phyloP scores from a whole-genome alignment of 37 sponge, comb jelly and placozoan species.

The Bolinopsis microptera region DNA sequence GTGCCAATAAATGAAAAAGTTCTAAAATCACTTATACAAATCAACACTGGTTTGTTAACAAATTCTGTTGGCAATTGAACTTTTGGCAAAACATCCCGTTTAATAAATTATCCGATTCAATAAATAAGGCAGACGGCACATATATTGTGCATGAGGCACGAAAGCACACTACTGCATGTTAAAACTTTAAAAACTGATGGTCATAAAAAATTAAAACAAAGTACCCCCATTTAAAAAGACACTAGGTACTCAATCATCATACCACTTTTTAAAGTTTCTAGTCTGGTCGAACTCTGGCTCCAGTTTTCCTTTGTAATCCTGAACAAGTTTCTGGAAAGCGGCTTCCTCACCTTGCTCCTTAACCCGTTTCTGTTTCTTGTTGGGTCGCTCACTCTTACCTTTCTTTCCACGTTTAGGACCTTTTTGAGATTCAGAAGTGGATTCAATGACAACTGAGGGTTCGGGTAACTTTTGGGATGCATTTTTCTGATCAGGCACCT shows the following conservation, averaged over 20 bases:
- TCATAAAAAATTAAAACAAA: too few species aligned
- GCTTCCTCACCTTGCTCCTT: neutral
- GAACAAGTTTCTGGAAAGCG: neutral
- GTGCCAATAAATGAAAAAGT: too few species aligned
- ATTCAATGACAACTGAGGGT: neutral
- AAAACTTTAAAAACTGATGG: too few species aligned
- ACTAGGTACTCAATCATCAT: slow-evolving; percentile 11
- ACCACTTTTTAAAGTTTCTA: slow-evolving; percentile 31
- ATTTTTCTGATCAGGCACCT: neutral
- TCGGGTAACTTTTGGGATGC: neutral
- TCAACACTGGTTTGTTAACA: too few species aligned
- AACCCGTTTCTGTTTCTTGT: neutral
- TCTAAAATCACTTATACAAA: too few species aligned
- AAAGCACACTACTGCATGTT: too few species aligned
- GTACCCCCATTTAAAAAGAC: too few species aligned
- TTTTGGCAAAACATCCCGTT: too few species aligned
- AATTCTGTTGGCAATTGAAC: too few species aligned
- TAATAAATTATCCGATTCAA: too few species aligned
- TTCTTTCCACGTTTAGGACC: neutral
- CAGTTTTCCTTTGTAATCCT: neutral
- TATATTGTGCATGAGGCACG: too few species aligned
- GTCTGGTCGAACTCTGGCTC: neutral
- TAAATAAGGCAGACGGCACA: too few species aligned
- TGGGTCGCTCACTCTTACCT: neutral
- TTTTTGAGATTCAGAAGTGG: neutral